Evolutionary conservation across 2,113 vertebrate genomes (phyloP).

Genomic region (Daphoenositta chrysoptera): DNA sequence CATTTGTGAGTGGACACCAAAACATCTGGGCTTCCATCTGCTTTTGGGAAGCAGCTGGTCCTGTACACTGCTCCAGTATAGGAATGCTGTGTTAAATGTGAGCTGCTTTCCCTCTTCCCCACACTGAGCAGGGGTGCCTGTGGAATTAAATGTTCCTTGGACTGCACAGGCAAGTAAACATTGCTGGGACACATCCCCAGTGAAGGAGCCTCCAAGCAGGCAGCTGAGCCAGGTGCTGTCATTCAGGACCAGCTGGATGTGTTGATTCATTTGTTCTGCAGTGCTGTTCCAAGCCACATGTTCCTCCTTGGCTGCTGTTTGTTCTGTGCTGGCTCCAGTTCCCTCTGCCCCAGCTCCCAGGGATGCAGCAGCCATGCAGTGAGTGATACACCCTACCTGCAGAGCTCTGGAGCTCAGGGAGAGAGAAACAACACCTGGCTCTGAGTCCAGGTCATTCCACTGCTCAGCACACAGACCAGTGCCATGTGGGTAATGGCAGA

Average conservation of each 20-base stretch:
- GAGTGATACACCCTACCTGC: background rate
- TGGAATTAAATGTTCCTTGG: background rate
- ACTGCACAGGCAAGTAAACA: background rate
- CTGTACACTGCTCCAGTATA: fast-evolving
- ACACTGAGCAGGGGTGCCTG: background rate
- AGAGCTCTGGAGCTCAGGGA: background rate
- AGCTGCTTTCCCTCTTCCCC: background rate
- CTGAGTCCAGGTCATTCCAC: background rate
- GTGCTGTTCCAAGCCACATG: background rate
- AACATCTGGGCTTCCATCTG: background rate
- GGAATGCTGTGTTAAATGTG: background rate
- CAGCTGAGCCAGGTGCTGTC: background rate
- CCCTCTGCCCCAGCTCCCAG: background rate
- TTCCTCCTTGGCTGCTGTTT: background rate
- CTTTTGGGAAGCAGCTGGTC: background rate
- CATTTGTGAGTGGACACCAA: background rate
- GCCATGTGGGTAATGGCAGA: background rate
- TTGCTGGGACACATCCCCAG: background rate
- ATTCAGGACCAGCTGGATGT: background rate
- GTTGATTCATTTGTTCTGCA: background rate
- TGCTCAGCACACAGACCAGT: background rate
- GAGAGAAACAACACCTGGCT: background rate
- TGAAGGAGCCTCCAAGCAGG: background rate
- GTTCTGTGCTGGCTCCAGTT: background rate
- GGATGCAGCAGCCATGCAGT: background rate